Base-by-base conservation (phyloP, 1,140 invertebrate genomes). In the Zophobas atratus region DNA sequence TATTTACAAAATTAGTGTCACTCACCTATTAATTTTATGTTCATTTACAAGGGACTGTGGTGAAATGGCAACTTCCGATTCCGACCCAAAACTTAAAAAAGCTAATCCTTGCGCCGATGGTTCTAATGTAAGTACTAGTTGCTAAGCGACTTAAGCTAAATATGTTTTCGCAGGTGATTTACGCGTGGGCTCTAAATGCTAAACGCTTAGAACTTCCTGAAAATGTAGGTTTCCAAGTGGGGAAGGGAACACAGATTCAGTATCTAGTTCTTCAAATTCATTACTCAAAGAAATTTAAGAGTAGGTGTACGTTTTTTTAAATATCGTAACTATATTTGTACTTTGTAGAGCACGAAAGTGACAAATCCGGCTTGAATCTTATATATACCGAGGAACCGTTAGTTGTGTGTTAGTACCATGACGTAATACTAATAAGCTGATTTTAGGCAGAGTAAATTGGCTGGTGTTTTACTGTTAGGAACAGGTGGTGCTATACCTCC, bases 101-200 rank as follows among this genome's bases (percentile, higher is more conserved):
- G 91, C 91, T 0, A 92, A 89, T 84, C 93, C 94, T 0, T 97
- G 95, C 84, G 87, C 87, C 1, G 87, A 89, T 48, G 93, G 92
- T 34, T 92, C 93, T 8, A 92, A 94, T 89, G 93, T 94, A 87
- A 81, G 77, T 80, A 20, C 20, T 20, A 20, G 20, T 81, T 70
- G 43, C 8, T 46, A 4, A 46, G 43, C 3, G 8, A 46, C 3
- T 78, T 20, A 20, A 20, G 35, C 20, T 34, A 71, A 33, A 36
- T 72, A 60, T 56, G 4, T 46, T 48, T 2, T 39, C 51, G 6
- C 34, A 97, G 92, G 95, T 99, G 78, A 90, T 99, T 32, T 99
- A 99, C 88, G 98, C 98, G 0, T 99, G 98, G 98, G 98, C 97
- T 1, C 90, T 95, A 84, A 96, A 99, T 87, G 98, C 98, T 0